Percentiles rank a stretch among this genome's conserved stretches.
Evolutionary conservation across 1,140 invertebrate species (phyloP).

Genomic region (Diorhabda sublineata): DNA sequence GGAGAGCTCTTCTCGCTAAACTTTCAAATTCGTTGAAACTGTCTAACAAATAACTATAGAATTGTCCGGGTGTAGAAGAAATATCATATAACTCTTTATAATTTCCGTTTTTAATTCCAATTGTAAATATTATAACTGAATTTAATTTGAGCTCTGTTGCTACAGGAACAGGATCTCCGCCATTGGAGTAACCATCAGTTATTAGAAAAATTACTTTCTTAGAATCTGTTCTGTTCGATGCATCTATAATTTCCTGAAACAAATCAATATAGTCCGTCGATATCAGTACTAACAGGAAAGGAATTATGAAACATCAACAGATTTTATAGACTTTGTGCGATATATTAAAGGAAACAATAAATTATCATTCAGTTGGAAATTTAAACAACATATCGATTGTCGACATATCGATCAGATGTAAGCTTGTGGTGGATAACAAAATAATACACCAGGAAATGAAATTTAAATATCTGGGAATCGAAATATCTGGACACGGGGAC

Average conservation of each 20-base stretch:
- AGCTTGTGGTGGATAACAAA: too few species aligned
- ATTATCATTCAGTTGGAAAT: too few species aligned
- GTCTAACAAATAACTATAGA: conserved; percentile 65
- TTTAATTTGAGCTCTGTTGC: conserved; percentile 53
- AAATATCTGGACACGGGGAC: too few species aligned
- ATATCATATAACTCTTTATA: conserved; percentile 62
- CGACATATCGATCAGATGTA: too few species aligned
- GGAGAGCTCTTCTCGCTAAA: conserved; percentile 63
- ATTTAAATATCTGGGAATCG: too few species aligned
- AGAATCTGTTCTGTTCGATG: conserved; percentile 49
- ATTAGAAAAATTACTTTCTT: conserved; percentile 63
- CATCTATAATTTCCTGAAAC: conserved; percentile 56
- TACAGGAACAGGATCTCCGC: conserved; percentile 60
- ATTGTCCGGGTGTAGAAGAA: conserved; percentile 60
- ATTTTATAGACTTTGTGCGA: too few species aligned
- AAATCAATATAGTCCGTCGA: background rate
- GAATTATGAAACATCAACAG: too few species aligned
- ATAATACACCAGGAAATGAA: too few species aligned
- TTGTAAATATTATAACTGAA: conserved; percentile 60
- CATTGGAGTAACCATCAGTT: conserved; percentile 72
- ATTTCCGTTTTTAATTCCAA: conserved; percentile 66
- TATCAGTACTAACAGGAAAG: too few species aligned
- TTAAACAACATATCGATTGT: too few species aligned
- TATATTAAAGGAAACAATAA: too few species aligned
- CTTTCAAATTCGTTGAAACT: conserved; percentile 71